Base-by-base conservation (phyloP, 2,797 vertebrate genomes). In the Notolabrus celidotus region DNA sequence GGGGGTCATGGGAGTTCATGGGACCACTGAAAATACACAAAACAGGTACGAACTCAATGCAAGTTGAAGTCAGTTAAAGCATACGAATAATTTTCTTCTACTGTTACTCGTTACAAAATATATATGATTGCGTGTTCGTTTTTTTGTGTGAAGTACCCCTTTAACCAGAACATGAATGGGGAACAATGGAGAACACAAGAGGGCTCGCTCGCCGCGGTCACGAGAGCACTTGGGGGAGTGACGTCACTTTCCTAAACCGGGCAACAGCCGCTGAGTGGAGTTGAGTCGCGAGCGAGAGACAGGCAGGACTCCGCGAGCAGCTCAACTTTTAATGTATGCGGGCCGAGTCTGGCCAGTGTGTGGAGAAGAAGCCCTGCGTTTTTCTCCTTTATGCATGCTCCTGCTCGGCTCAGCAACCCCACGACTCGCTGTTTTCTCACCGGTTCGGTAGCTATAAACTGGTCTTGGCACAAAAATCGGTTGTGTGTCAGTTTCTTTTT, bases 221-320 rank as follows among this genome's bases (percentile, higher is more conserved):
- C 86, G 86, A 78, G 87, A 84, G 86, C 80, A 22, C 23, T 14
- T 55, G 75, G 64, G n/a, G 0, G 51, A 59, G 83, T 93, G 91
- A 93, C 92, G 90, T 92, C 91, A 92, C 86, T 75, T 53, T 76
- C 70, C 86, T 81, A 74, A 83, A 88, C 82, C 83, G 83, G 89
- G 77, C 72, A 78, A 36, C 72, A 68, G 76, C 75, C 43, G 55
- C 56, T 71, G 46, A 25, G 46, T 47, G 7, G 84, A 82, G 77
- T 52, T 36, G 71, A 81, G 81, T 78, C 71, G 60, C 23, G 74
- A 75, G 57, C 27, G 42, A 52, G 63, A 71, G 70, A 23, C 41
- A 11, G 31, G 34, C 73, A 29, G 59, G 64, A 78, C 54, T 86
- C 77, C 60, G 47, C 3, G 71, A 82, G 66, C 70, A 69, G 47